Conservation (phyloP, 2,113 vertebrate genomes). For the Urocolius indicus region DNA sequence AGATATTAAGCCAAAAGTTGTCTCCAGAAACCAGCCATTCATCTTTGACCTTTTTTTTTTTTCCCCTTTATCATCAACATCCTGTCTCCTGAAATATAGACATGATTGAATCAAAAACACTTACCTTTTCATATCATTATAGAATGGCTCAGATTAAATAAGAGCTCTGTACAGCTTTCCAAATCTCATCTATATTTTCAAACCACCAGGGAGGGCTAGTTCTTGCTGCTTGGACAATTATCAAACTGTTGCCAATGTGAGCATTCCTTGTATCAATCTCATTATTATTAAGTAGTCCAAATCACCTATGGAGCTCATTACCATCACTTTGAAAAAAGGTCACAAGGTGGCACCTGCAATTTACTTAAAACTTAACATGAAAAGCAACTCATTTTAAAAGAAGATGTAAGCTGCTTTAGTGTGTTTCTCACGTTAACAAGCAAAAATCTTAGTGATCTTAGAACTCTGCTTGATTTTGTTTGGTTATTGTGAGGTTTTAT, state of each 20-base stretch:
- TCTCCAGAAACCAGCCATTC: slow-evolving; percentile 61
- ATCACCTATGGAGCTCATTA: slow-evolving; percentile 52
- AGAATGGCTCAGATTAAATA: slow-evolving; percentile 51
- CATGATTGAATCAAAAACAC: slow-evolving; percentile 58
- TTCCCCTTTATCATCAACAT: slow-evolving; percentile 22
- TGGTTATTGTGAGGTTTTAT: background rate
- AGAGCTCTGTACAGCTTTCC: slow-evolving; percentile 36
- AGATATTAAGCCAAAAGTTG: slow-evolving; percentile 65
- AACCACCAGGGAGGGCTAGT: slow-evolving; percentile 69
- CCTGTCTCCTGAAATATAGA: slow-evolving; percentile 58
- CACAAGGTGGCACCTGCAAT: background rate
- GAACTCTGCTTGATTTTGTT: fast-evolving
- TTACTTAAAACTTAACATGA: background rate
- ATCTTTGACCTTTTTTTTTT: background rate
- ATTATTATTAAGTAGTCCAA: slow-evolving; percentile 40
- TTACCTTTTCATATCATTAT: slow-evolving; percentile 60
- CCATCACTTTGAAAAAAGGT: background rate
- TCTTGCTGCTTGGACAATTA: slow-evolving; percentile 57
- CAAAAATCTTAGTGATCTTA: background rate
- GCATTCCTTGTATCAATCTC: slow-evolving; percentile 2
- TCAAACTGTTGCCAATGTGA: slow-evolving; percentile 43
- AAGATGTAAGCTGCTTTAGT: background rate
- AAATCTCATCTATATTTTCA: slow-evolving; percentile 65
- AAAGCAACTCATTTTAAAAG: background rate
- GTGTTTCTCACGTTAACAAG: background rate